Base-by-base conservation (phyloP, 2,888 invertebrate species). In the Synanthedon tipuliformis region DNA sequence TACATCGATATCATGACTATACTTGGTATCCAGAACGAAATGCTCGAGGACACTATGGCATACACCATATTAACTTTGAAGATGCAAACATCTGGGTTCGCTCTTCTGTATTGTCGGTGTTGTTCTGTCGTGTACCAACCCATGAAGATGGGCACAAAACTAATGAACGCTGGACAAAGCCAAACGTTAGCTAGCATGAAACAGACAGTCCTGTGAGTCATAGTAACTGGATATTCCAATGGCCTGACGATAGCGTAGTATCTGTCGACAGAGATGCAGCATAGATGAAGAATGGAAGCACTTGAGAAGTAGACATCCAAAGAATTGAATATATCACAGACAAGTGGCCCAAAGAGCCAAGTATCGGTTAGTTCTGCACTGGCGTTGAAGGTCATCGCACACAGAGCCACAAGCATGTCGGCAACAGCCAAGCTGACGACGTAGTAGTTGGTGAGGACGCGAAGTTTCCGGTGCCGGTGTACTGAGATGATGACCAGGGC, bases 251-350 rank as follows among this genome's bases (percentile, higher is more conserved):
- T 97, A 52, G 96, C 96, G 75, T 95, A 95, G 75, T 94, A 95
- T 61, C 97, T 90, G 75, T 97, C 97, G 53, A 97, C 95, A 62
- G 95, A 95, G 75, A 98, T 98, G 81, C 97, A 97, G 74, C 97
- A 97, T 52, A 98, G 88, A 76, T 98, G 97, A 51, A 97, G 89
- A 57, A 98, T 96, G 57, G 95, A 96, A 5, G 96, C 96, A 52
- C 93, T 96, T 62, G 93, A 95, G 80, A 97, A 97, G 73, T 97
- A 95, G 2, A 98, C 97, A 78, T 98, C 97, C 59, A 97, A 90
- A 41, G 96, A 94, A 79, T 96, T 97, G 92, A 95, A 98, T 52
- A 97, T 92, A 87, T 97, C 95, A 88, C 97, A 98, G 92, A 97
- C 94, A 67, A 94, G 87, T 67, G 92, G 90, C 5, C 96, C 95